Evolutionary conservation across 1,140 invertebrate species (phyloP), one percentile per base, ranked within the genome.

Genomic region (Mizuhopecten yessoensis): DNA sequence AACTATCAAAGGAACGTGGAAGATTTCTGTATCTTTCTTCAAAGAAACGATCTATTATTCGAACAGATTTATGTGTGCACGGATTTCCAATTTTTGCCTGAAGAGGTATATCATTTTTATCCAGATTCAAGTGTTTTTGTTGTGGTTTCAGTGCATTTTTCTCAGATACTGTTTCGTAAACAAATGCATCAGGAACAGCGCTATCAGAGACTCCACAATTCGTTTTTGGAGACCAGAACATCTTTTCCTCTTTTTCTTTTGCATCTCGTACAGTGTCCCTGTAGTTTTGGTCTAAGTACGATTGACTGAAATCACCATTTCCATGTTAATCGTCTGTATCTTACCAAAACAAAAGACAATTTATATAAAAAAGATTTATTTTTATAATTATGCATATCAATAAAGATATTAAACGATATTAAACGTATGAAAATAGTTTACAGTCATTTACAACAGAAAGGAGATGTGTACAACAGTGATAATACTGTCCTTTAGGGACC

Each of bases 391-490:
- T 75, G 57, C 57, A 75, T 75, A 75, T 75, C 57, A 75, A 75
- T 75, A 75, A 75, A 75, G 57, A 75, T 75, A 75, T 75, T 75
- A 75, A 75, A 75, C 57, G 57, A 75, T 75, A 75, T 75, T 75
- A 75, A 75, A 75, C 57, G 57, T 75, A 75, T 75, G 57, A 75
- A 75, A 75, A 75, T 75, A 75, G 57, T 75, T 75, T 75, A 75
- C 57, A 75, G 57, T 75, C 57, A 75, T 75, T 75, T 75, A 75
- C 57, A 75, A 75, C n/a, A 75, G 57, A 29, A 75, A 75, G 57
- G 57, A 75, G 57, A 29, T 75, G 57, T 75, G n/a, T 75, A 75
- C 57, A 75, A 75, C 57, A 29, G 23, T n/a, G 57, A 75, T 7
- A 75, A 75, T 29, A 29, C 57, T 75, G 57, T 75, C 57, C 57